Base-by-base conservation (phyloP, 2,113 vertebrate genomes). In the Castor canadensis region DNA sequence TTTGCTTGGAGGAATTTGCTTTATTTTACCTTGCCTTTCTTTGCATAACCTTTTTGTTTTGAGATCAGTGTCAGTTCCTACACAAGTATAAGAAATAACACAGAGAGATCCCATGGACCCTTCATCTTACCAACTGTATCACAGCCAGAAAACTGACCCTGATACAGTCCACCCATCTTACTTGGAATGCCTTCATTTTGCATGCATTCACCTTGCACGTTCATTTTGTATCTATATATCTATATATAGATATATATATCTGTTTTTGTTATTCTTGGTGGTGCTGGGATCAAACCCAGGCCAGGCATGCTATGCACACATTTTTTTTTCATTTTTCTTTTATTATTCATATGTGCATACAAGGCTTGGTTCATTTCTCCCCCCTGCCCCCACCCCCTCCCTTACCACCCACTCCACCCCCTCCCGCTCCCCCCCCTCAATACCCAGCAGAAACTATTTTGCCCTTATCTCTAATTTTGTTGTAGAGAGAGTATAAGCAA, bases 81-180 rank as follows among this genome's bases (percentile, higher is more conserved):
- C 17, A 1, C 9, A 40, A 43, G 56, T 54, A 5, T 85, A 47
- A 76, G 30, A 89, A 54, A 32, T 30, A 32, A 62, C 3, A 19
- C 3, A 22, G 9, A 73, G 73, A 81, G 56, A n/a, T 17, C 17
- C 71, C 5, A 0, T 5, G 43, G 1, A 6, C 52, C 6, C n/a
- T 75, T 60, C 40, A 2, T 24, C 49, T n/a, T n/a, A n/a, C n/a
- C n/a, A n/a, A 16, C 22, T 35, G 40, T 8, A 40, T 47, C 62
- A 32, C 62, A 11, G 2, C 47, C 35, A 32, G 47, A 71, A 89
- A 54, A 9, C 0, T 4, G 30, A 22, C 12, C 0, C 11, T 1
- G 28, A 10, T 11, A 20, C 40, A 20, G 0, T 12, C 72, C 56
- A 9, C 1, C 0, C 4, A 12, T 32, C 32, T 56, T 22, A 22